Evolutionary conservation across 1,140 invertebrate genomes (phyloP).

Genomic region (Sminthurinus signatus): DNA sequence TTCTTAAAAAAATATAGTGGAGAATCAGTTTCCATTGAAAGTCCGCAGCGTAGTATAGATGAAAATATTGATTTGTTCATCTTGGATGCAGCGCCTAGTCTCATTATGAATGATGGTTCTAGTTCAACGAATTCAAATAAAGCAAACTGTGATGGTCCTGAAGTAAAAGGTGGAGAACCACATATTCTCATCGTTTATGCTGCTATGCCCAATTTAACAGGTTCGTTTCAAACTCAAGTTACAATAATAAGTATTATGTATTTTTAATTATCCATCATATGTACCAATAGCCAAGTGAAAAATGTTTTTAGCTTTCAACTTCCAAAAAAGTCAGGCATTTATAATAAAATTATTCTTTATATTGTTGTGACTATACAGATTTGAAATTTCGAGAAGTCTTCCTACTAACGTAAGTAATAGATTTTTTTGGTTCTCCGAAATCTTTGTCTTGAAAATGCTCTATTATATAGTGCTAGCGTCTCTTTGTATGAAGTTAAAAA

Average conservation of each 20-base stretch:
- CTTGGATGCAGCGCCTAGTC: slow-evolving; percentile 14
- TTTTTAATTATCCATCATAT: too few relatives aligned
- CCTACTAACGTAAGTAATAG: slow-evolving; percentile 51
- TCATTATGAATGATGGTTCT: slow-evolving; percentile 26
- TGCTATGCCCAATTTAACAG: slow-evolving; percentile 30
- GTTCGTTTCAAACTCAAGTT: too few relatives aligned
- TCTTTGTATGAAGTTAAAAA: slow-evolving; percentile 64
- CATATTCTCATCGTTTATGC: slow-evolving; percentile 33
- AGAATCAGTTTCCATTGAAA: slow-evolving; percentile 15
- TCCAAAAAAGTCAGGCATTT: too few relatives aligned
- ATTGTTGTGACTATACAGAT: too few relatives aligned
- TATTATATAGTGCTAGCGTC: slow-evolving; percentile 79
- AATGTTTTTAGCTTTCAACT: too few relatives aligned
- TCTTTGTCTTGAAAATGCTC: too few relatives aligned
- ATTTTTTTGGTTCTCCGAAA: too few relatives aligned
- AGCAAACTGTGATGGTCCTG: slow-evolving; percentile 30
- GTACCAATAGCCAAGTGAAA: too few relatives aligned
- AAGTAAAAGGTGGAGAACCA: slow-evolving; percentile 35
- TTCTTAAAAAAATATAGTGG: neutral
- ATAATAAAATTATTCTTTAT: too few relatives aligned
- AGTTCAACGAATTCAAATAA: slow-evolving; percentile 11
- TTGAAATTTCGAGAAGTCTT: slow-evolving; percentile 90
- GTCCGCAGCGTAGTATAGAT: slow-evolving; percentile 22
- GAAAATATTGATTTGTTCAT: slow-evolving; percentile 31
- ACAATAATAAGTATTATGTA: too few relatives aligned